These are phyloP conservation scores for Rhinoraja longicauda DNA, from an alignment of 2,797 vertebrate genomes.

Conservation along the genomic window DNA sequence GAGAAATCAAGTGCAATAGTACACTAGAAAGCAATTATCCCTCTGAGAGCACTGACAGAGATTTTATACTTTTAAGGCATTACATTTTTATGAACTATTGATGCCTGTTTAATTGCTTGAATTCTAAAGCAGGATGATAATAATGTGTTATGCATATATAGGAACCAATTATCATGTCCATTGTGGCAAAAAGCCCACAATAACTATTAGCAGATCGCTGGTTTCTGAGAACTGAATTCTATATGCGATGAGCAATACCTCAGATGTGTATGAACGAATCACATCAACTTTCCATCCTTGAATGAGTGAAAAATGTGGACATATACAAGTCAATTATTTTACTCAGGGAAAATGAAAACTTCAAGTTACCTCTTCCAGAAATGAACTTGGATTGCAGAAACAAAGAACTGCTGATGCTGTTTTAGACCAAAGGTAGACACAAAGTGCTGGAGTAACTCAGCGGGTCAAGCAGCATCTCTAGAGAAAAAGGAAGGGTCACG, in stretches of 20 bases:
- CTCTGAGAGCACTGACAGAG: not conserved
- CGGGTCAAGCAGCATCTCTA: too few relatives aligned
- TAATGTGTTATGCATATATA: conserved; percentile 13
- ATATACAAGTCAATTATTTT: not conserved
- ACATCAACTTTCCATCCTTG: not conserved
- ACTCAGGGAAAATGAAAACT: not conserved
- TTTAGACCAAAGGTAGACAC: too few relatives aligned
- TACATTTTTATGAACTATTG: conserved; percentile 24
- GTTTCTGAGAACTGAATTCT: conserved; percentile 8
- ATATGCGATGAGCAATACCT: not conserved
- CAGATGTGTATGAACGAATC: not conserved
- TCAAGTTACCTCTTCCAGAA: not conserved
- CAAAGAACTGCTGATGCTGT: too few relatives aligned
- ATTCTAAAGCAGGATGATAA: not conserved
- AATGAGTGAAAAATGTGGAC: not conserved
- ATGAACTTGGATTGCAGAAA: not conserved
- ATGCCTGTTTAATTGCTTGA: conserved; percentile 5
- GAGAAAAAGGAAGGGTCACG: too few relatives aligned
- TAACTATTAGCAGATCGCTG: not conserved
- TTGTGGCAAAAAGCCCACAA: conserved; percentile 1
- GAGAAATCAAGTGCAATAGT: not conserved
- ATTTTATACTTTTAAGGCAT: conserved; percentile 15
- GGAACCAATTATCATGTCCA: not conserved
- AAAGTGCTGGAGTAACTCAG: too few relatives aligned
- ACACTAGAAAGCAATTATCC: conserved; percentile 28